Conservation (phyloP, 2,888 invertebrate species). For the Apoderus coryli region DNA sequence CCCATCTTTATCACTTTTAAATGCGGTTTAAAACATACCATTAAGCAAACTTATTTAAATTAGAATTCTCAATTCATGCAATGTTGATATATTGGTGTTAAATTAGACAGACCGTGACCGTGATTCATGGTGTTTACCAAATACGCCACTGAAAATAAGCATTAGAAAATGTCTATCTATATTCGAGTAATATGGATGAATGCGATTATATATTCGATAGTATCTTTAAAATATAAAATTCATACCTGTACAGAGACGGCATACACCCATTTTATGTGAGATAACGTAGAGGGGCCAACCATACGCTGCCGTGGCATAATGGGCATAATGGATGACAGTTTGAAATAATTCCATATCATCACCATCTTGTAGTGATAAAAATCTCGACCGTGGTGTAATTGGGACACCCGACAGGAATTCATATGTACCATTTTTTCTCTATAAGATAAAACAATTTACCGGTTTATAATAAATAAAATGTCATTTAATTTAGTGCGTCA, state of each 20-base stretch:
- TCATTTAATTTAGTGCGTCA: neutral
- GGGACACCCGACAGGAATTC: slow-evolving; percentile 76
- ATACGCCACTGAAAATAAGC: no score
- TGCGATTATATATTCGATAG: no score
- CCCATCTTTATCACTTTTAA: no score
- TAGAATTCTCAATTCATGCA: no score
- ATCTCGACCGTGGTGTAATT: slow-evolving; percentile 66
- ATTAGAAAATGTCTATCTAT: no score
- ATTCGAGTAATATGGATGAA: no score
- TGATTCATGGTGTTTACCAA: no score
- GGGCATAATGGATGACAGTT: slow-evolving; percentile 67
- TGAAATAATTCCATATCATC: slow-evolving; percentile 54
- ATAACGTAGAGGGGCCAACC: slow-evolving; percentile 80
- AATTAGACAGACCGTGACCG: no score
- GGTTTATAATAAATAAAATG: neutral
- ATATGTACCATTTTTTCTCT: slow-evolving; percentile 69
- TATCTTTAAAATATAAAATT: neutral
- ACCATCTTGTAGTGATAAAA: slow-evolving; percentile 60
- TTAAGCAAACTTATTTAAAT: no score
- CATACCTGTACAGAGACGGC: slow-evolving; percentile 51
- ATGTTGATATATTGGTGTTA: no score
- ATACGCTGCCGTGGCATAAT: slow-evolving; percentile 72
- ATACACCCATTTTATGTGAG: slow-evolving; percentile 52
- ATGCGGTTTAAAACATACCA: no score
- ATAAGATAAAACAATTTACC: slow-evolving; percentile 21